A percentile compares a stretch with the other conserved stretches of the same genome.
Conservation (phyloP, 2,888 invertebrate genomes). For the Andrena flavipes region DNA sequence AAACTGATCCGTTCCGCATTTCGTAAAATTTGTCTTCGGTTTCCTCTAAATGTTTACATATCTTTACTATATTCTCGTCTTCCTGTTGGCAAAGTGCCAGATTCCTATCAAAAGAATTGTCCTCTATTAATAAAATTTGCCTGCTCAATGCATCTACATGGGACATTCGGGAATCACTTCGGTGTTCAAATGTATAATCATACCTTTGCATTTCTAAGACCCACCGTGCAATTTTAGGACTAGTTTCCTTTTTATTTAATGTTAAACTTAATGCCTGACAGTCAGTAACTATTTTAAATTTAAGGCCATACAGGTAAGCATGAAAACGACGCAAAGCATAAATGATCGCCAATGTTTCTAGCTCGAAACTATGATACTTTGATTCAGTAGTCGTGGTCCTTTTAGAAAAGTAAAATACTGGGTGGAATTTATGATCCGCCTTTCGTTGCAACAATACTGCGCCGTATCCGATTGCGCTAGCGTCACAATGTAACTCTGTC, state of each 20-base stretch:
- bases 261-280: constrained; percentile 8
- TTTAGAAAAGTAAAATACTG: constrained; percentile 78
- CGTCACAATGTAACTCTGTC: constrained; percentile 80
- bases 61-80: neutral
- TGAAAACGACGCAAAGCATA: constrained; percentile 71
- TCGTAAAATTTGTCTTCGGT: constrained; percentile 9
- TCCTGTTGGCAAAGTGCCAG: constrained; percentile 4
- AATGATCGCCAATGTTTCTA: constrained; percentile 72
- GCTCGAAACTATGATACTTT: constrained; percentile 77
- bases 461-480: constrained; percentile 67
- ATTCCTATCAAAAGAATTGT: constrained; percentile 33
- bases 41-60: neutral
- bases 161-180: constrained; percentile 2
- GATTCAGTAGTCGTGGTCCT: constrained; percentile 72
- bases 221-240: constrained; percentile 31
- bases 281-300: constrained; percentile 22
- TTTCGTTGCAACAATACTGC: constrained; percentile 77
- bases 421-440: constrained; percentile 70
- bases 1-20: constrained; percentile 18
- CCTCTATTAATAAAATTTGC: neutral
- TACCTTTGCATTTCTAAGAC: constrained; percentile 19
- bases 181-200: constrained; percentile 17
- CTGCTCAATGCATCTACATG: constrained; percentile 26
- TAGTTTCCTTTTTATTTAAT: constrained; percentile 26
- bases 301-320: constrained; percentile 65